These are phyloP conservation scores for Xestia sexstrigata DNA, from an alignment of 2,888 invertebrate genomes.

Conservation along the genomic window DNA sequence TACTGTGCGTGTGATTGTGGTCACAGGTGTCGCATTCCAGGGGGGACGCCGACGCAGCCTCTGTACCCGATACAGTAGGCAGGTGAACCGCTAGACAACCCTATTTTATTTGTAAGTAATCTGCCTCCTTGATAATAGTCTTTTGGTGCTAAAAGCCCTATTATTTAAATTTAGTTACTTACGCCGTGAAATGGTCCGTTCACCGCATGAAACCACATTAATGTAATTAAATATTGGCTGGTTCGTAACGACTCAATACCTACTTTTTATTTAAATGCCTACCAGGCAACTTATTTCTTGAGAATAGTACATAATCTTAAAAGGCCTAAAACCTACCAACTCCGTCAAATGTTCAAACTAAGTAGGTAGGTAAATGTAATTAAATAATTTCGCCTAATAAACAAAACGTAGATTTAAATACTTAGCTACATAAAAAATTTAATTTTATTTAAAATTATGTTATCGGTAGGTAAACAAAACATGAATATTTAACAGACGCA, in stretches of 20 bases:
- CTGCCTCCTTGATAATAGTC: slow-evolving; percentile 5
- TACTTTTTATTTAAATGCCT: background rate
- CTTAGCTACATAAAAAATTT: too few relatives aligned
- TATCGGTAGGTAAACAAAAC: background rate
- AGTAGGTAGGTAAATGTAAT: background rate
- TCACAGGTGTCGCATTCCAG: slow-evolving; percentile 89
- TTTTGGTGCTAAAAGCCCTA: background rate
- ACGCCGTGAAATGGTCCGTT: background rate
- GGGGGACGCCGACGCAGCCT: slow-evolving; percentile 86
- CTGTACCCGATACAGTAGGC: slow-evolving; percentile 79
- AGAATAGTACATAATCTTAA: background rate
- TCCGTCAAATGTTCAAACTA: too few relatives aligned
- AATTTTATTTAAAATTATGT: too few relatives aligned
- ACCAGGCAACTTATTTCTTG: background rate
- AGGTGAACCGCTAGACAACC: slow-evolving; percentile 82
- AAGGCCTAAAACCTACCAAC: background rate
- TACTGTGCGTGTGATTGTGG: slow-evolving; percentile 84
- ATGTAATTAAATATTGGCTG: slow-evolving; percentile 11
- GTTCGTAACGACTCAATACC: background rate
- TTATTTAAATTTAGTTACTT: background rate
- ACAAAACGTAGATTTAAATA: background rate
- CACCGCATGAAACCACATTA: background rate
- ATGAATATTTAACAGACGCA: background rate
- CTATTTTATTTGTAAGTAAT: slow-evolving; percentile 76
- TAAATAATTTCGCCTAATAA: slow-evolving; percentile 7